Base-by-base conservation (phyloP, 2,888 invertebrate species). In the Iselma pallidipennis region DNA sequence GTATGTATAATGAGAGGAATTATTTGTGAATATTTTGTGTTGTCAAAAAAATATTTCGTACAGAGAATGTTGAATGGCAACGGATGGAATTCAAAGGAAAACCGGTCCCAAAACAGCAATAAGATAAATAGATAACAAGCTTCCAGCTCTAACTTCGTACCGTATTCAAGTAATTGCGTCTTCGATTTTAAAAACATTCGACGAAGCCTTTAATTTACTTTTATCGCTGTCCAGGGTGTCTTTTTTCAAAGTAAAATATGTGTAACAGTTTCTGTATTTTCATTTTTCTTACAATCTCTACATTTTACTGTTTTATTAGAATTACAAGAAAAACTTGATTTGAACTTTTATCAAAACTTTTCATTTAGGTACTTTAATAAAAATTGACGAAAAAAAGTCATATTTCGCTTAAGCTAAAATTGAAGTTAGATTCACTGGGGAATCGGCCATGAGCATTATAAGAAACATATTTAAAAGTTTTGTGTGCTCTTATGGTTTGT, bases 111-210 rank as follows among this genome's bases (percentile, higher is more conserved):
- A 52, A 71, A 65, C 72, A 68, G 52, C 68, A 71, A 70, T 76
- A 73, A 77, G 73, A 73, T 75, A 73, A 75, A 75, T 71, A 74
- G 74, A 75, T 76, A 77, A 76, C 74, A 74, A 74, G 72, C 67
- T 12, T 68, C 63, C 64, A 57, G 66, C 65, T 63, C 66, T 71
- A 72, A 70, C 71, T 72, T 70, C 68, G 55, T 64, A 49, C 61
- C 67, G 66, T 67, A 71, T 61, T 66, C 70, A 67, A 67, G 74
- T 74, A 75, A 76, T 76, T 76, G 73, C 70, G 63, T 70, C 73
- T 74, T 74, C 74, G 75, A 76, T 75, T 77, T 75, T 74, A 72
- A 74, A 45, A 45, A 76, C 72, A 72, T 70, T 68, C 69, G 69
- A 69, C 70, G 69, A 71, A 74, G 61, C 64, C 69, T 71, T 72